Percentiles rank a stretch among this genome's conserved stretches.
phyloP scores from a whole-genome alignment of 2,113 vertebrate species.

The Romanogobio albipinnatus region DNA sequence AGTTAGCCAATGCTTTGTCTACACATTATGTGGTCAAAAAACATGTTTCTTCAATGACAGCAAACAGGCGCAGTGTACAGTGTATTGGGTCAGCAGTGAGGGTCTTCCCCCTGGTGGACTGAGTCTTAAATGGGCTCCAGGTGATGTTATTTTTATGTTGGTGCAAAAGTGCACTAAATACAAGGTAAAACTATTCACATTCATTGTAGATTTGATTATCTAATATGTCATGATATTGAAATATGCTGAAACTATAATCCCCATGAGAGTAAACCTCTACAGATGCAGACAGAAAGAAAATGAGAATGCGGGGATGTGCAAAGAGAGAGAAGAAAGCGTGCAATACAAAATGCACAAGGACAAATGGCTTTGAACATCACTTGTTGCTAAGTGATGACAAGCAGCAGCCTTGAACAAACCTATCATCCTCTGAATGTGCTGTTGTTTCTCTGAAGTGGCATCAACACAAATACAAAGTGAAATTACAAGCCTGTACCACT shows the following conservation, averaged over 20 bases:
- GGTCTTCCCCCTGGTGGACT: not conserved
- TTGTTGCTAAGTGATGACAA: constrained; percentile 56
- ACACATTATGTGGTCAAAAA: too few relatives aligned
- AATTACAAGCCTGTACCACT: constrained; percentile 45
- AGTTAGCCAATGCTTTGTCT: too few relatives aligned
- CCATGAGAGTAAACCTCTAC: not conserved
- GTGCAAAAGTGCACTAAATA: not conserved
- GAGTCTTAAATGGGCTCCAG: not conserved
- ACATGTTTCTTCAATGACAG: too few relatives aligned
- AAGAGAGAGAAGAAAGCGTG: not conserved
- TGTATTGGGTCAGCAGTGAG: constrained; percentile 4
- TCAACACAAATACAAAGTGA: constrained; percentile 44
- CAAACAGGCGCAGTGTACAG: too few relatives aligned
- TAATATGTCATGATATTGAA: not conserved
- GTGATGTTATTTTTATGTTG: not conserved
- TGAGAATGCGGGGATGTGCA: not conserved
- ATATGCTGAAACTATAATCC: not conserved
- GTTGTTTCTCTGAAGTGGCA: constrained; percentile 38
- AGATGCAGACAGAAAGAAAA: not conserved
- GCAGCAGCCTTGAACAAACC: constrained; percentile 27
- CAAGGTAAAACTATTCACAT: not conserved
- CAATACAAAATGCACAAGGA: constrained; percentile 25
- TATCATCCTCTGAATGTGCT: constrained; percentile 36
- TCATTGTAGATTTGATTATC: not conserved
- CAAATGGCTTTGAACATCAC: constrained; percentile 28